These are phyloP conservation scores for Conus betulinus DNA, from an alignment of 1,140 invertebrate species.

Conservation along the genomic window DNA sequence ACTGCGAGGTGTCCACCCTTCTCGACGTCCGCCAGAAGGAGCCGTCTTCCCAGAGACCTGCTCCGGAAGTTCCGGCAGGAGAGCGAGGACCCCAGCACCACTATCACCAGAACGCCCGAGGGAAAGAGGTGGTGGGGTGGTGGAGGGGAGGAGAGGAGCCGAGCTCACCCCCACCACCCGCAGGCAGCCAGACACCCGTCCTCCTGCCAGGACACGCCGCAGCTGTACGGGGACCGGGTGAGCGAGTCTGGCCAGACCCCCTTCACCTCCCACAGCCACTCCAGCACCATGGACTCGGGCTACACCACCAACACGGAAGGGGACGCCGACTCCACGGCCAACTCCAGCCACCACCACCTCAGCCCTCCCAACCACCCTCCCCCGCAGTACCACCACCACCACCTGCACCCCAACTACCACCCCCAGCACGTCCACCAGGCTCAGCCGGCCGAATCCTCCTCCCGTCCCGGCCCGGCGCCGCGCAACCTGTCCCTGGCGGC, in stretches of 20 bases:
- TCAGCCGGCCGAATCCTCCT: background rate
- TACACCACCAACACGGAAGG: slow-evolving; percentile 55
- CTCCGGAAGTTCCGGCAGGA: background rate
- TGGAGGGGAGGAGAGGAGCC: background rate
- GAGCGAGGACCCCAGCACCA: background rate
- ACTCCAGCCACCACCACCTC: slow-evolving; percentile 1
- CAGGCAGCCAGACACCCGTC: background rate
- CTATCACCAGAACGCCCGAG: background rate
- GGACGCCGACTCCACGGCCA: slow-evolving; percentile 41
- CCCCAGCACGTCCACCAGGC: background rate
- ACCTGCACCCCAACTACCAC: slow-evolving; percentile 1
- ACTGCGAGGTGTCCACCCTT: slow-evolving; percentile 39
- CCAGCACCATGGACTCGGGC: slow-evolving; percentile 52
- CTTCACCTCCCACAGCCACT: slow-evolving; percentile 44
- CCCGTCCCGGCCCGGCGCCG: background rate
- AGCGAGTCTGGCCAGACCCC: slow-evolving; percentile 41
- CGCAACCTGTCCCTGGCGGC: slow-evolving; percentile 20
- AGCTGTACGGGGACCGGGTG: slow-evolving; percentile 24
- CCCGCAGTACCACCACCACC: background rate
- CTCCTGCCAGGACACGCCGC: slow-evolving; percentile 9
- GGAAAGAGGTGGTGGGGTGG: background rate
- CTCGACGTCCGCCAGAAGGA: slow-evolving; percentile 10
- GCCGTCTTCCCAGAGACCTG: background rate
- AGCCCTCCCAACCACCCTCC: slow-evolving; percentile 22
- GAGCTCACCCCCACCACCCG: background rate